Evolutionary conservation across 2,888 invertebrate genomes (phyloP), one percentile per base, ranked within the genome.

Genomic region (Drosophila silvestris): DNA sequence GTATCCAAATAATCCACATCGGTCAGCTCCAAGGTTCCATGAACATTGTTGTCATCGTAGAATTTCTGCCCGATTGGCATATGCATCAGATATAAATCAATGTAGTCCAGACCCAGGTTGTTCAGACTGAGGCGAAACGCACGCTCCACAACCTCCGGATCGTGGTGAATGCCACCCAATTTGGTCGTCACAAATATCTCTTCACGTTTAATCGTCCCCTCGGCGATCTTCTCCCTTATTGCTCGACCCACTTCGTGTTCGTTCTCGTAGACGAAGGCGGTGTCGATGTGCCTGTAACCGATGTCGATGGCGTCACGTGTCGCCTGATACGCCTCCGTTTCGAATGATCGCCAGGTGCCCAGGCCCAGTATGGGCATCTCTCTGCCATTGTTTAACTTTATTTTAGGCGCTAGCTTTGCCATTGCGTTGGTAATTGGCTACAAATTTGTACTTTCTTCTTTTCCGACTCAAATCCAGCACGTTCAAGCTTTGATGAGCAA

Each of bases 41-140:
- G 92, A 2, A 93, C 92, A 81, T 92, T 90, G 39, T 68, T 74
- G 26, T 94, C 92, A 95, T 96, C 87, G 50, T 83, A 78, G 37
- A 92, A 92, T 41, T 90, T 94, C 83, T 96, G 96, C 0, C 96
- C 97, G 92, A 97, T 95, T 0, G 98, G 98, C 95, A 96, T 97
- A 89, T 98, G 98, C 76, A 98, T 96, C 33, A 98, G 93, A 88
- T 96, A 97, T 0, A 97, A 94, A 89, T 98, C 97, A 56, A 98
- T 93, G 90, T 97, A 97, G 0, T 95, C 95, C n/a, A 97, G 91
- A 0, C 95, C 95, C 80, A 97, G 94, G 70, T 95, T 94, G 0
- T 93, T 91, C 6, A 97, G 92, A 1, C 97, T 96, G 53, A 94
- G 93, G 35, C 95, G 94, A 79, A 96, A 94, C 0, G 96, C 96